Evolutionary conservation across 2,113 vertebrate species (phyloP).

Genomic region (Zootoca vivipara): DNA sequence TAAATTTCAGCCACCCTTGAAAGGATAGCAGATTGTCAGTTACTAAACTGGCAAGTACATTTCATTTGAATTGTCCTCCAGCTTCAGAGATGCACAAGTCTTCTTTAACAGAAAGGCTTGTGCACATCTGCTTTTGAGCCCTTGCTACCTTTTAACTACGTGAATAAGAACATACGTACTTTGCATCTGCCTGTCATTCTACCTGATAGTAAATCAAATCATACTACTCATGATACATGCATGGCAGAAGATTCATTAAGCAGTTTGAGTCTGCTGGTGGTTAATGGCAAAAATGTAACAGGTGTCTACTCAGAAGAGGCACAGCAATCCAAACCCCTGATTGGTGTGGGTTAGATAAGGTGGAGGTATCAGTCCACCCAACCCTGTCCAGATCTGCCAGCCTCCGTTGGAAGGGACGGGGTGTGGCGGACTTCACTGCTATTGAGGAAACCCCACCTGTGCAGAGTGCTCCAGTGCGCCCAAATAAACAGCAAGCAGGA

Average conservation of each 20-base stretch:
- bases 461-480: too few relatives aligned
- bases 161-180: constrained; percentile 52
- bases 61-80: neutral
- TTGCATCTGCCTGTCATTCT: neutral
- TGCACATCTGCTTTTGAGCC: constrained; percentile 29
- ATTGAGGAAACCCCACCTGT: too few relatives aligned
- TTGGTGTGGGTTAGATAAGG: too few relatives aligned
- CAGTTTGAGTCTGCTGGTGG: too few relatives aligned
- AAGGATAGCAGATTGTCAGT: neutral
- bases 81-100: neutral
- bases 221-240: neutral
- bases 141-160: constrained; percentile 32
- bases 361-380: too few relatives aligned
- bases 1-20: neutral
- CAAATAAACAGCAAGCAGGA: too few relatives aligned
- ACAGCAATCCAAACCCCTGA: too few relatives aligned
- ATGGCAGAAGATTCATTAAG: neutral
- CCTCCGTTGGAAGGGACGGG: too few relatives aligned
- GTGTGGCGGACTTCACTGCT: too few relatives aligned
- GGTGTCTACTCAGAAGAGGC: too few relatives aligned
- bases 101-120: neutral
- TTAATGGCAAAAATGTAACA: too few relatives aligned
- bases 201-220: neutral
- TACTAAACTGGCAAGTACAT: neutral
- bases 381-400: too few relatives aligned